These are phyloP conservation scores for Brotula barbata DNA, from an alignment of 2,797 vertebrate genomes.

Conservation along the genomic window DNA sequence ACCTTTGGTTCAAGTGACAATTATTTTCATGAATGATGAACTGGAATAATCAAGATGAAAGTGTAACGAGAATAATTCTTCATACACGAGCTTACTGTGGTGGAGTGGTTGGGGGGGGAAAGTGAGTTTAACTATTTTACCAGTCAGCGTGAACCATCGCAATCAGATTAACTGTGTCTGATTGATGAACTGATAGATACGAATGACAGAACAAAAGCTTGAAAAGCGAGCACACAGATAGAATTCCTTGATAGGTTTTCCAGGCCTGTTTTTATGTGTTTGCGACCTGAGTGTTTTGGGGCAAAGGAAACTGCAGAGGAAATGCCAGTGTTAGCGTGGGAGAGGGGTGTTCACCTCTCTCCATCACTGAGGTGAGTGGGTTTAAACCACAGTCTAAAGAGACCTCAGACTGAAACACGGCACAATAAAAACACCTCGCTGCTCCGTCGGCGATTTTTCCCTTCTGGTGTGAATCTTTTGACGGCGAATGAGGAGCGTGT, in stretches of 20 bases:
- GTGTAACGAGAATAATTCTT: too few species aligned
- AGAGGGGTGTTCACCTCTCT: constrained; percentile 56
- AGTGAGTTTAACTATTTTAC: not conserved
- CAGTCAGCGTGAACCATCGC: not conserved
- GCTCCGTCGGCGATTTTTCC: constrained; percentile 13
- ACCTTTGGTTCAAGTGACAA: too few species aligned
- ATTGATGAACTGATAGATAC: constrained; percentile 11
- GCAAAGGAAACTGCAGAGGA: constrained; percentile 65
- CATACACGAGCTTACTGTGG: too few species aligned
- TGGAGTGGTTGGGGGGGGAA: too few species aligned
- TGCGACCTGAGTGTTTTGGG: constrained; percentile 51
- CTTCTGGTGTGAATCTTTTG: constrained; percentile 5
- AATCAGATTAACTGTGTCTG: constrained; percentile 3
- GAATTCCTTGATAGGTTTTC: constrained; percentile 53
- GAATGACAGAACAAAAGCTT: constrained; percentile 19
- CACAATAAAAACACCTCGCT: not conserved
- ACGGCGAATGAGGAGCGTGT: not conserved
- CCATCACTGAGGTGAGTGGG: constrained; percentile 64
- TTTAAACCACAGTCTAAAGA: constrained; percentile 64
- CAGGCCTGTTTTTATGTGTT: constrained; percentile 55
- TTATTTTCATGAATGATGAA: too few species aligned
- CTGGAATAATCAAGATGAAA: too few species aligned
- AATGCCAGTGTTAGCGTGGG: constrained; percentile 63
- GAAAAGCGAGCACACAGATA: not conserved
- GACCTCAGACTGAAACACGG: constrained; percentile 43